These are phyloP conservation scores for Polymixis flavicincta DNA, from an alignment of 2,888 invertebrate genomes.

Conservation along the genomic window DNA sequence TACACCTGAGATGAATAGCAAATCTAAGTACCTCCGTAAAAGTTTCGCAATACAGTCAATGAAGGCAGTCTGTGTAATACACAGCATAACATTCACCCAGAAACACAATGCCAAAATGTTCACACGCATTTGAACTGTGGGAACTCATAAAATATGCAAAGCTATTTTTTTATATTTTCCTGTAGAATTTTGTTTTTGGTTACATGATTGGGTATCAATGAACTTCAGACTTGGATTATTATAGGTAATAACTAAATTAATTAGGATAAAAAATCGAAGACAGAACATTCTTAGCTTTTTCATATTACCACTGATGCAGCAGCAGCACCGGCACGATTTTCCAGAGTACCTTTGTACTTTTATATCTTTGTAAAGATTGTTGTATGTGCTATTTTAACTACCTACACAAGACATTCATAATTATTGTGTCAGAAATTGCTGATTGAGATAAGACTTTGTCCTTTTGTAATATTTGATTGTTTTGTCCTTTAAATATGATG, in stretches of 20 bases:
- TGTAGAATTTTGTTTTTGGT: conserved; percentile 28
- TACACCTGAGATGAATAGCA: conserved; percentile 80
- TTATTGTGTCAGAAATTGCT: background rate
- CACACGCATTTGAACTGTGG: conserved; percentile 82
- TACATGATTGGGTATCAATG: background rate
- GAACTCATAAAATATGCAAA: conserved; percentile 73
- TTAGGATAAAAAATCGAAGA: background rate
- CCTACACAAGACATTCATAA: background rate
- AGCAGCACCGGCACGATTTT: background rate
- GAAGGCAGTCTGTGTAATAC: conserved; percentile 72
- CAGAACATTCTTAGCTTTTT: too few species aligned
- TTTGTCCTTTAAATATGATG: background rate
- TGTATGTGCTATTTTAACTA: background rate
- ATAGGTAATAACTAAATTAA: background rate
- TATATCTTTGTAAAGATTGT: background rate
- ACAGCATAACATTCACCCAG: conserved; percentile 80
- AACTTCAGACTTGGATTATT: conserved; percentile 18
- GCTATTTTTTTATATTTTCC: conserved; percentile 35
- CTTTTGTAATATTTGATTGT: background rate
- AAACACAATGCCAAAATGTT: conserved; percentile 86
- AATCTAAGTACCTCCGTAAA: conserved; percentile 51
- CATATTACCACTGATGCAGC: background rate
- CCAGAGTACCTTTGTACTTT: background rate
- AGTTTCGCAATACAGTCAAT: conserved; percentile 83
- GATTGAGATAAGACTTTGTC: background rate